phyloP scores from a whole-genome alignment of 2,797 vertebrate genomes.

The Falco novaeseelandiae region DNA sequence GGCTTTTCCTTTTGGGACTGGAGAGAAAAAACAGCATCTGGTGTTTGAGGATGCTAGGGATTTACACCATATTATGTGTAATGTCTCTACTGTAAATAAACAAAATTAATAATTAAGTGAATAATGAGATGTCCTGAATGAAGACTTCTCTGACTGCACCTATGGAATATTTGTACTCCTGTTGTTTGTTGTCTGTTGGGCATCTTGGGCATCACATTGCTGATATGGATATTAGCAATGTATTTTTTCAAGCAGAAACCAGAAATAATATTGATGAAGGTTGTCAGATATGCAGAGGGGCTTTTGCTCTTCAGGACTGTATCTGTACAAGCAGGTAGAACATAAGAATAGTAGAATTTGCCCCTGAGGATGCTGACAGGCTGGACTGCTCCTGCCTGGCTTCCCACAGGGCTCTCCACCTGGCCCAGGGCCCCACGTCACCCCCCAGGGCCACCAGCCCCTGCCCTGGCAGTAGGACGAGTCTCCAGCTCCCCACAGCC shows the following conservation, averaged over 20 bases:
- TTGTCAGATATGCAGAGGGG: slow-evolving; percentile 61
- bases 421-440: not conserved
- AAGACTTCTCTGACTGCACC: slow-evolving; percentile 47
- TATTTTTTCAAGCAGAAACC: slow-evolving; percentile 55
- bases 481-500: not conserved
- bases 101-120: slow-evolving; percentile 79
- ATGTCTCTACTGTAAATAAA: slow-evolving; percentile 81
- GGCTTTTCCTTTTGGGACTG: slow-evolving; percentile 73
- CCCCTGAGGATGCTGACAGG: not conserved
- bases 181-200: not conserved
- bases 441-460: rapidly evolving
- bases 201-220: not conserved
- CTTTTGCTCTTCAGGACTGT: slow-evolving; percentile 18
- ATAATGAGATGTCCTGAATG: slow-evolving; percentile 71
- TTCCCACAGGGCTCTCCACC: not conserved
- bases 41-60: slow-evolving; percentile 77
- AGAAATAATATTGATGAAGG: slow-evolving; percentile 57
- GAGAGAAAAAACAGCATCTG: slow-evolving; percentile 77
- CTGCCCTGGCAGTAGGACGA: not conserved
- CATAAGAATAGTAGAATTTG: not conserved
- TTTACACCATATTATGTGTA: slow-evolving; percentile 76
- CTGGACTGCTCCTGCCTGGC: not conserved
- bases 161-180: not conserved
- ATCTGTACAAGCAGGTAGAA: not conserved
- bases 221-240: slow-evolving; percentile 27